Base-by-base conservation (phyloP, 30 jellyfish, hydroid and myxozoan genomes). In the Turritopsis rubra region DNA sequence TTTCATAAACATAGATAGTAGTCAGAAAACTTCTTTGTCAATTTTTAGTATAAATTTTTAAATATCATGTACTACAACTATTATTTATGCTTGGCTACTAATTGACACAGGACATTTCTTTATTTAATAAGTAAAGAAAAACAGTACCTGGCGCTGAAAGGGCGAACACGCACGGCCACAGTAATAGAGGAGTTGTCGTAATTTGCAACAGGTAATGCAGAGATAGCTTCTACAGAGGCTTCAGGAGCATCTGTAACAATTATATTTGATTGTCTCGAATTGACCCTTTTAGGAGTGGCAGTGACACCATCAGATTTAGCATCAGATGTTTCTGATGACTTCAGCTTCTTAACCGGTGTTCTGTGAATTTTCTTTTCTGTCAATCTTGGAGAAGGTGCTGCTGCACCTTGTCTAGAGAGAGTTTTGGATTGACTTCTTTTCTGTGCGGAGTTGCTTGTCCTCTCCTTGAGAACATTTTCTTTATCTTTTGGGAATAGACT, bases 131-230 rank as follows among this genome's bases (percentile, higher is more conserved):
- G 60, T 3, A 41, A 41, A 3, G 5, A 41, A 41, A 41, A 41
- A 41, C 60, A 41, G 5, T 41, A 92, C 98, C 98, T 92, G 72
- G 85, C 81, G 8, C 87, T 65, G 53, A 92, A 92, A 52, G 98
- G 98, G 0, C 98, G 78, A n/a, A 92, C 93, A 75, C 98, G 83
- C 28, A 92, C 98, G 28, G 98, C 98, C 60, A 92, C 98, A 65
- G 75, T 53, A 20, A 92, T 90, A 29, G 92, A 81, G 54, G 90
- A 84, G 65, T 86, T 88, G 23, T 85, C 90, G 23, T 80, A 52
- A 80, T 26, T 41, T 22, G 78, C 70, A 77, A 21, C 73, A 8
- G 28, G 54, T 75, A 41, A 23, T 23, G 66, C 77, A 9, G 77
- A 27, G 30, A 23, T 68, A 27, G 77, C 16, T 1, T 27, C 30